These are phyloP conservation scores for Poecilobothrus nobilitatus DNA, from an alignment of 2,888 invertebrate genomes.

Conservation along the genomic window DNA sequence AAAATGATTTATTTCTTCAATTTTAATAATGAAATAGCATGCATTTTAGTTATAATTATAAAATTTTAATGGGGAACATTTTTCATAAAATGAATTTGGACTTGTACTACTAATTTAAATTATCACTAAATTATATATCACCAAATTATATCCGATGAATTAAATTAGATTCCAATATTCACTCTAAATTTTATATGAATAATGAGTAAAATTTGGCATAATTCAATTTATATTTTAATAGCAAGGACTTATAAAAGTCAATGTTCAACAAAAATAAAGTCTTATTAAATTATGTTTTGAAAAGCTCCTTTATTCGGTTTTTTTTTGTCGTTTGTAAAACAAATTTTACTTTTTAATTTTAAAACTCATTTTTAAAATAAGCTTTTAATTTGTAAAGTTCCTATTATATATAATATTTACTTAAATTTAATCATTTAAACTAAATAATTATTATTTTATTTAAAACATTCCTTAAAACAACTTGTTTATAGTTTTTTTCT, in stretches of 20 bases:
- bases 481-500: background rate
- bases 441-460: background rate
- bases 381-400: background rate
- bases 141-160: background rate
- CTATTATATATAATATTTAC: background rate
- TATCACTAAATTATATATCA: too few relatives aligned
- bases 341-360: background rate
- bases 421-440: background rate
- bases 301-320: background rate
- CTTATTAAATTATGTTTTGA: background rate
- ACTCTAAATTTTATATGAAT: too few relatives aligned
- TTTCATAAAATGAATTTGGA: too few relatives aligned
- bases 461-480: background rate
- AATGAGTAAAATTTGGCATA: too few relatives aligned
- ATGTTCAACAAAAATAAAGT: too few relatives aligned
- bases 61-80: too few relatives aligned
- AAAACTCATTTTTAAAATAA: conserved; percentile 2
- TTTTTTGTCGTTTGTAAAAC: background rate
- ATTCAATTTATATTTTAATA: too few relatives aligned
- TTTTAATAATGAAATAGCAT: background rate
- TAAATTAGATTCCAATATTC: too few relatives aligned
- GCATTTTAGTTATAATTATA: background rate
- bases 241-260: too few relatives aligned
- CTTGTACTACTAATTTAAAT: too few relatives aligned
- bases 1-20: too few relatives aligned